Conservation (phyloP, 2,888 invertebrate species). For the Metalampra italica region DNA sequence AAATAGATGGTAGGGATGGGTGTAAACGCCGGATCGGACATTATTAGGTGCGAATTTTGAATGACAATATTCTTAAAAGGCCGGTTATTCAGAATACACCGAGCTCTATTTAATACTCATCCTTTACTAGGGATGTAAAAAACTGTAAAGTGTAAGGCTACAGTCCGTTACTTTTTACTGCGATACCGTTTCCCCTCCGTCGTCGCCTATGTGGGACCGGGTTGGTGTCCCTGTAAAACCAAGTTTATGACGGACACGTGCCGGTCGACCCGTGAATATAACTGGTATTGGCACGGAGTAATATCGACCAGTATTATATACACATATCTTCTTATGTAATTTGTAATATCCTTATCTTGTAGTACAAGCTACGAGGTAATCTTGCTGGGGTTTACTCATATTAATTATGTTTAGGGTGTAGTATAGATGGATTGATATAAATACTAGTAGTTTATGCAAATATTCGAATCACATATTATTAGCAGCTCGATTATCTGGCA, state of each 20-base stretch:
- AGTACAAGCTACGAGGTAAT: no score
- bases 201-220: slow-evolving; percentile 39
- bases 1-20: no score
- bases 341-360: no score
- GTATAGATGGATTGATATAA: no score
- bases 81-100: neutral
- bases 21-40: neutral
- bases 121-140: slow-evolving; percentile 1
- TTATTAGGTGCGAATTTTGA: neutral
- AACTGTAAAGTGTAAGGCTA: slow-evolving; percentile 9
- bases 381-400: no score
- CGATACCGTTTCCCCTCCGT: slow-evolving; percentile 30
- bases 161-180: slow-evolving; percentile 35
- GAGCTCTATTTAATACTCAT: slow-evolving; percentile 1
- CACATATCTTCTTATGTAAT: no score
- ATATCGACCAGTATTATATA: slow-evolving; percentile 35
- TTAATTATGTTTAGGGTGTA: no score
- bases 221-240: slow-evolving; percentile 57
- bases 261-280: slow-evolving; percentile 41
- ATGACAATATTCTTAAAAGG: neutral
- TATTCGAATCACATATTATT: no score
- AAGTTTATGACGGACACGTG: slow-evolving; percentile 73
- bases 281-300: slow-evolving; percentile 31
- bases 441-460: no score
- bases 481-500: no score